Evolutionary conservation across 2,797 vertebrate species (phyloP), one percentile per base, ranked within the genome.

Genomic region (Apogon talboti): DNA sequence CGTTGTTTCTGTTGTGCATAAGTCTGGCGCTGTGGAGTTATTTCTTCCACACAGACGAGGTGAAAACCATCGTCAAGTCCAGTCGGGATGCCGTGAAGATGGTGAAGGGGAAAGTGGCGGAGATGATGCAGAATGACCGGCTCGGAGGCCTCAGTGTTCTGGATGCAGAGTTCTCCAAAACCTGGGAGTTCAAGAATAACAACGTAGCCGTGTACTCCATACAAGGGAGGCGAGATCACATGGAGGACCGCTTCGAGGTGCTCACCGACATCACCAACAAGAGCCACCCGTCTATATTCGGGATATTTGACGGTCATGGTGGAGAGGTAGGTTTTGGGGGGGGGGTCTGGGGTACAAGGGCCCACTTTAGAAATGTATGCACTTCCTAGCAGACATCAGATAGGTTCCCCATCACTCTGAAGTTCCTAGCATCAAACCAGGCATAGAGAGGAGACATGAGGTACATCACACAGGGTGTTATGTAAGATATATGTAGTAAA

Each of bases 1-100:
- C 97, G 86, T 67, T 99, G 85, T 99, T 99, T 89, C 91, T 99
- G 88, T 92, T 99, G 83, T 99, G 98, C 81, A 96, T 99, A 93
- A 99, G 97, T 92, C 87, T 99, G 95, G 97, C 97, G 69, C 92
- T 99, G 47, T 99, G 98, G 98, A 99, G 98, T 91, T 99, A 99
- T 88, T 99, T 99, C 94, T 99, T 99, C 93, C 98, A 99, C 93
- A 99, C 97, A 12, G 98, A 99, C 90, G 98, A 99, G 77, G 98
- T 99, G 91, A 98, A 98, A 92, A 99, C 98, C 92, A 99, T 99
- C 67, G 98, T 99, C 52, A 98, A 98, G 94, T 99, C 97, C 72
- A 99, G 97, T 91, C 95, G 97, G 79, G 97, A 99, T 74, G 98
- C 97, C n/a, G 98, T 99, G 85, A 97, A 98, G 92, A 98, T 99